Conservation (phyloP, 2,113 vertebrate genomes). For the Regulus satrapa region DNA sequence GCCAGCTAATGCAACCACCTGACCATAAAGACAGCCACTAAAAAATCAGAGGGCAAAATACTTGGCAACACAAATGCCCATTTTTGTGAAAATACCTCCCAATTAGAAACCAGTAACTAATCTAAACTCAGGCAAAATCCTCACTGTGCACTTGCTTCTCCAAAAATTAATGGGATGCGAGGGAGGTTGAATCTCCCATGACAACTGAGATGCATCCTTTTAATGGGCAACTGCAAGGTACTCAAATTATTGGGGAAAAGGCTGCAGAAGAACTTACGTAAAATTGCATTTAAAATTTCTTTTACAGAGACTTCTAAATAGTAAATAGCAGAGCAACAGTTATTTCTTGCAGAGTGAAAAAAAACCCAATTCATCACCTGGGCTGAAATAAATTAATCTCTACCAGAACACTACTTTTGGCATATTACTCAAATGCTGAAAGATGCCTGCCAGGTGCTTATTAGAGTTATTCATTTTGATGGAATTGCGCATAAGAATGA, state of each 20-base stretch:
- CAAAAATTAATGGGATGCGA: background rate
- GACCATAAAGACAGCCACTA: background rate
- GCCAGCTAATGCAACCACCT: background rate
- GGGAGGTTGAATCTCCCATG: background rate
- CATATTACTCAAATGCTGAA: background rate
- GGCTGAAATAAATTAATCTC: background rate
- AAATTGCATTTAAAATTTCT: background rate
- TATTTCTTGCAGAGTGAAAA: background rate
- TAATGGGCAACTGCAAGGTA: background rate
- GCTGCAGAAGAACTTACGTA: background rate
- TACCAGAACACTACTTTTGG: background rate
- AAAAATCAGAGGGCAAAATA: background rate
- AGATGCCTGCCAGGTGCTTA: background rate
- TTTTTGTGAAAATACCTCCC: background rate
- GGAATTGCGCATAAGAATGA: background rate
- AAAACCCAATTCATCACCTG: background rate
- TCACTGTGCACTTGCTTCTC: background rate
- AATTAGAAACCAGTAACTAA: background rate
- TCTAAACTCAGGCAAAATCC: background rate
- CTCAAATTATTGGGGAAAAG: background rate
- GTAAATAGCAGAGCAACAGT: background rate
- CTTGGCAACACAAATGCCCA: background rate
- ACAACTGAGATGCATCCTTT: background rate
- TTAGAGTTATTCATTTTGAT: constrained; percentile 24
- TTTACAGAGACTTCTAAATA: background rate